These are phyloP conservation scores for Nothoprocta perdicaria DNA, from an alignment of 2,113 vertebrate species.

Conservation along the genomic window DNA sequence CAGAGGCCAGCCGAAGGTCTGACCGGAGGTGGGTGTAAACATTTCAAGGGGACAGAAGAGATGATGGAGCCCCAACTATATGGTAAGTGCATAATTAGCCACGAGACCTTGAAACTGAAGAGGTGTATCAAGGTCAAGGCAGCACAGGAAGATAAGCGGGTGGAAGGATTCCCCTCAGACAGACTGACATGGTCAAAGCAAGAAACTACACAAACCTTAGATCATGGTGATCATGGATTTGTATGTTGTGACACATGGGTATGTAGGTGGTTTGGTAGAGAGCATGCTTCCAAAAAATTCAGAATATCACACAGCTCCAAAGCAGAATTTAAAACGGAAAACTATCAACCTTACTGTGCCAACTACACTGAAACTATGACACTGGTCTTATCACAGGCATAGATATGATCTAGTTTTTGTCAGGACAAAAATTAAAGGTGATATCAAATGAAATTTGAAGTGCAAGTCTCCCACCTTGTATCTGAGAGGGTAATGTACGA, in stretches of 20 bases:
- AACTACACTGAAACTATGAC: not conserved
- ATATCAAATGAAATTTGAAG: not conserved
- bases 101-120: not conserved
- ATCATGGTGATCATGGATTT: accelerated
- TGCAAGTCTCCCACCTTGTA: not conserved
- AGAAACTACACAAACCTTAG: not conserved
- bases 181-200: not conserved
- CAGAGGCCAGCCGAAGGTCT: not conserved
- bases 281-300: not conserved
- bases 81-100: not conserved
- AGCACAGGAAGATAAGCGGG: not conserved
- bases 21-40: not conserved
- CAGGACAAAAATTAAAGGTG: not conserved
- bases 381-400: not conserved
- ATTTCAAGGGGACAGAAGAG: not conserved
- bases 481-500: not conserved
- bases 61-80: not conserved
- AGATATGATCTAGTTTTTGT: not conserved
- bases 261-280: not conserved
- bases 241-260: not conserved
- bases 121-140: not conserved
- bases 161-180: not conserved
- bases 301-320: not conserved
- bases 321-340: not conserved
- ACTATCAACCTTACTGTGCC: not conserved